Percentiles rank a stretch among this genome's conserved stretches.
phyloP scores from a whole-genome alignment of 1,140 invertebrate genomes.

The Asobara japonica region DNA sequence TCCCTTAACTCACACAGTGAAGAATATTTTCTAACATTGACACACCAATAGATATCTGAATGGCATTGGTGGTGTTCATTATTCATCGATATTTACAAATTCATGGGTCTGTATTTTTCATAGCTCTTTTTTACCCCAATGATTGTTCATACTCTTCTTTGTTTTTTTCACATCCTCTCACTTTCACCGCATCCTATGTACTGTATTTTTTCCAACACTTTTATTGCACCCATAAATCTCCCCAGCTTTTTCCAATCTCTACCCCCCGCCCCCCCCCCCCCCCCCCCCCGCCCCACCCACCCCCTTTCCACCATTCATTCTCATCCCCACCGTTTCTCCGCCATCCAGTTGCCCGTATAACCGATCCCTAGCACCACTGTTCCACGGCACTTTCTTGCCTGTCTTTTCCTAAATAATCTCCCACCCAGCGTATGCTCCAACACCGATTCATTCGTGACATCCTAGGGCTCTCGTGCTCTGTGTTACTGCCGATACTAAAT shows the following conservation, averaged over 20 bases:
- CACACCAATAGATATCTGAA: neutral
- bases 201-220: conserved; percentile 11
- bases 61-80: neutral
- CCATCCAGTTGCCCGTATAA: conserved; percentile 16
- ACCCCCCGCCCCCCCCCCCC: neutral
- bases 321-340: neutral
- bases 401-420: conserved; percentile 23
- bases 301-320: no score
- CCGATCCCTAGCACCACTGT: conserved; percentile 12
- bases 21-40: neutral
- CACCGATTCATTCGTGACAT: conserved; percentile 4
- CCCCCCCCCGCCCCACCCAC: neutral
- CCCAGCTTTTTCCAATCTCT: neutral
- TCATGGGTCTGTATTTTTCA: neutral
- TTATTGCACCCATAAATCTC: conserved; percentile 27
- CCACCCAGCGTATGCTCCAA: conserved; percentile 5
- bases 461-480: neutral
- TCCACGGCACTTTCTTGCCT: conserved; percentile 10
- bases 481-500: neutral
- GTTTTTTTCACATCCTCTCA: conserved; percentile 12
- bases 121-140: neutral
- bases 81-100: conserved; percentile 8
- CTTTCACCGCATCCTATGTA: neutral
- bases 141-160: conserved; percentile 15
- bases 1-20: neutral